Conservation (phyloP, 2,797 vertebrate genomes). For the Amblyraja radiata region DNA sequence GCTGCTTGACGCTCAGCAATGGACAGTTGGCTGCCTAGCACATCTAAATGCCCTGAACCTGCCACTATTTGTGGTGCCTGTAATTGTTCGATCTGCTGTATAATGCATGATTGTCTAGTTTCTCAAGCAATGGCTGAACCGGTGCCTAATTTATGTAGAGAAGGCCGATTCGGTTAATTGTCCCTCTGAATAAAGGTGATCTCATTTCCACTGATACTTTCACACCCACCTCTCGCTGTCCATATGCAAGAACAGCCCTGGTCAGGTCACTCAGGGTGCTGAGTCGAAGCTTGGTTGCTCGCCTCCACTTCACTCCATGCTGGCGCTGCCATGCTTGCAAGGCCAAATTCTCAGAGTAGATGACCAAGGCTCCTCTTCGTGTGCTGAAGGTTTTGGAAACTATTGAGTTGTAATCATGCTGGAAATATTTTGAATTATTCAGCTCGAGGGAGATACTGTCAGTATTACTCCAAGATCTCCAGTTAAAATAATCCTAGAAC, state of each 20-base stretch:
- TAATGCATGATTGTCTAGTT: neutral
- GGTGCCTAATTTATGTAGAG: neutral
- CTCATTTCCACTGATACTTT: neutral
- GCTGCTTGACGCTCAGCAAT: neutral
- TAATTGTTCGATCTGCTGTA: neutral
- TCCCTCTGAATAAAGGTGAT: neutral
- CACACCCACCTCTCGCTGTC: slow-evolving; percentile 56
- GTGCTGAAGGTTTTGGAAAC: slow-evolving; percentile 71
- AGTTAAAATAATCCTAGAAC: slow-evolving; percentile 69
- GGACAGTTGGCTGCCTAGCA: neutral
- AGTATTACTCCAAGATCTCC: slow-evolving; percentile 57
- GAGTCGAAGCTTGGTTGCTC: slow-evolving; percentile 47
- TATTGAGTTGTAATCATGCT: slow-evolving; percentile 40
- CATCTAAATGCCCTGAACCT: no score
- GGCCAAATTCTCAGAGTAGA: slow-evolving; percentile 66
- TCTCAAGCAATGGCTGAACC: neutral
- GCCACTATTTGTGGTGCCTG: no score
- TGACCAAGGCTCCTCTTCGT: slow-evolving; percentile 58
- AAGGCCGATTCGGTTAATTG: neutral
- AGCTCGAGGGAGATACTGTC: slow-evolving; percentile 50
- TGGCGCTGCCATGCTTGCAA: slow-evolving; percentile 43
- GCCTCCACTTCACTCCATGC: slow-evolving; percentile 46
- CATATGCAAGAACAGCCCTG: slow-evolving; percentile 53
- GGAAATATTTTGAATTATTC: slow-evolving; percentile 30
- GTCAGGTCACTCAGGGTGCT: slow-evolving; percentile 57